A percentile compares a stretch with the other conserved stretches of the same genome.
Evolutionary conservation across 2,888 invertebrate genomes (phyloP).

Genomic region (Reticulitermes lucifugus): DNA sequence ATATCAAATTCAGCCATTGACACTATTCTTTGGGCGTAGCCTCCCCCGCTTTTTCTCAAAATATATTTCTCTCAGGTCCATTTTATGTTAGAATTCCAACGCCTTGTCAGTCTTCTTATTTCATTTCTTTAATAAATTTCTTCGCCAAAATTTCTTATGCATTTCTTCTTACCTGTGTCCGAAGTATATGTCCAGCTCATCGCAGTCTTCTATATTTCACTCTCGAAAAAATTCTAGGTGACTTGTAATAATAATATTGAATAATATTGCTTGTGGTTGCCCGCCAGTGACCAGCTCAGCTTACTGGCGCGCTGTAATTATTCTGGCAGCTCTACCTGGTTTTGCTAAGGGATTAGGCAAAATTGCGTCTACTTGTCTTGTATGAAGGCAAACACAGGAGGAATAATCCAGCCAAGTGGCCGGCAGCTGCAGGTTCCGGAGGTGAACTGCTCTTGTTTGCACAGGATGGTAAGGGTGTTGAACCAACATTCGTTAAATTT

Average conservation of each 20-base stretch:
- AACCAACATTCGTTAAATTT: not conserved
- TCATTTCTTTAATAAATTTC: too few species aligned
- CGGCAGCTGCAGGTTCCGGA: not conserved
- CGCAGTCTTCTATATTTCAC: too few species aligned
- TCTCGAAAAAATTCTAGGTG: too few species aligned
- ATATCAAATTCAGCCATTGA: too few species aligned
- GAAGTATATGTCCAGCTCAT: too few species aligned
- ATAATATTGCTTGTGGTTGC: not conserved
- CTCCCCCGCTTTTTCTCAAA: too few species aligned
- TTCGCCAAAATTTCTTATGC: too few species aligned
- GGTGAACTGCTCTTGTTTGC: not conserved
- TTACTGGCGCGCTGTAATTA: not conserved
- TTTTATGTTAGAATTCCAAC: too few species aligned
- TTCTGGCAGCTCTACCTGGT: conserved; percentile 3
- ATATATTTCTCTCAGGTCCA: too few species aligned
- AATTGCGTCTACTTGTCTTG: conserved; percentile 37
- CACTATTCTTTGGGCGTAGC: too few species aligned
- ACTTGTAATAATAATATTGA: not conserved
- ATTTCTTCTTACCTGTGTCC: too few species aligned
- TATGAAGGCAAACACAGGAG: not conserved
- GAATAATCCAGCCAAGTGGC: conserved; percentile 27
- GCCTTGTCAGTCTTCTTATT: too few species aligned
- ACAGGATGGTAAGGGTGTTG: not conserved
- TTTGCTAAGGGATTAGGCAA: conserved; percentile 38
- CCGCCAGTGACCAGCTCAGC: not conserved